Percentiles rank a stretch among this genome's conserved stretches.
Evolutionary conservation across 92 coral and sea anemone genomes (phyloP).

Genomic region (Paragorgia papillata): DNA sequence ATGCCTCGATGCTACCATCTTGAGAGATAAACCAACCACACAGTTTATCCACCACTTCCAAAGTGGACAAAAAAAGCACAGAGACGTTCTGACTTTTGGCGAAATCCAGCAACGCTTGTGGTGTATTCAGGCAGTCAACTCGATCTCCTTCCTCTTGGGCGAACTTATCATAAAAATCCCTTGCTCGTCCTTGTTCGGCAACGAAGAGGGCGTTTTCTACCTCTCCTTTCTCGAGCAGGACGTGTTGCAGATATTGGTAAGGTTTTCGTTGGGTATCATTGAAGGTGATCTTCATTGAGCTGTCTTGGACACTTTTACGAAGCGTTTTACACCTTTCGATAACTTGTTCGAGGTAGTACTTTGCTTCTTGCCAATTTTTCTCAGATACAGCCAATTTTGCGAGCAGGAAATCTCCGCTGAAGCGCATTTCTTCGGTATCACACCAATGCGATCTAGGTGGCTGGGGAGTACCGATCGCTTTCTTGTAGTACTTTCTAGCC

Average conservation of each 20-base stretch:
- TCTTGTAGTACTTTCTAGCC: conserved; percentile 20
- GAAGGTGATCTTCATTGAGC: conserved; percentile 24
- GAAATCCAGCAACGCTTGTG: conserved; percentile 4
- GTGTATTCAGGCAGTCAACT: background rate
- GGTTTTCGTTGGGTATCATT: conserved; percentile 38
- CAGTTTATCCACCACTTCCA: conserved; percentile 13
- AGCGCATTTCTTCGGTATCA: conserved; percentile 50
- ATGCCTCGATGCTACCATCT: conserved; percentile 5
- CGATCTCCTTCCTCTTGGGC: background rate
- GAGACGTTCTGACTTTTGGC: background rate
- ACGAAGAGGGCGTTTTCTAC: conserved; percentile 19
- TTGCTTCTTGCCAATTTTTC: conserved; percentile 13
- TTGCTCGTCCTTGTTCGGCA: conserved; percentile 29
- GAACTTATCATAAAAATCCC: conserved; percentile 25
- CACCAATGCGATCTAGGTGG: conserved; percentile 37
- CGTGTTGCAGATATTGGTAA: conserved; percentile 29
- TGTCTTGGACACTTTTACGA: conserved; percentile 28
- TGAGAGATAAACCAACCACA: conserved; percentile 28
- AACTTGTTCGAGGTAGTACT: background rate
- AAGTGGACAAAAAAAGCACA: conserved; percentile 27
- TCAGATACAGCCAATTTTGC: conserved; percentile 31
- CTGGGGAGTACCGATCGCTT: conserved; percentile 19
- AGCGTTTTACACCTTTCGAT: conserved; percentile 25
- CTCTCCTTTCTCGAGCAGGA: conserved; percentile 14
- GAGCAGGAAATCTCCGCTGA: conserved; percentile 47